These are phyloP conservation scores for Anhinga anhinga DNA, from an alignment of 2,113 vertebrate genomes.

Conservation along the genomic window DNA sequence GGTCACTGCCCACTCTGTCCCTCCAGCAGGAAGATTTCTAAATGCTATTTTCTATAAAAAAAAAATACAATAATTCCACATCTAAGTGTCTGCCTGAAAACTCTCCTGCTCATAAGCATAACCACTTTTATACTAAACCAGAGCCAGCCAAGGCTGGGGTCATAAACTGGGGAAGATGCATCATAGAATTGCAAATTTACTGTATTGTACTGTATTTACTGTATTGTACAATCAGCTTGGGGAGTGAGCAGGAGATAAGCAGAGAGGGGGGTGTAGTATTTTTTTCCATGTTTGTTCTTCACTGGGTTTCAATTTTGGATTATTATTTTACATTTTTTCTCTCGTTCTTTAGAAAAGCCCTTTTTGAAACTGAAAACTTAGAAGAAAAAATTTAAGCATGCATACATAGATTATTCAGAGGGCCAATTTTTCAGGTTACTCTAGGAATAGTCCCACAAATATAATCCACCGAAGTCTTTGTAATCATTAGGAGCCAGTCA, in stretches of 20 bases:
- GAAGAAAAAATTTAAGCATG: neutral
- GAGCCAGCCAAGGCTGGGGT: neutral
- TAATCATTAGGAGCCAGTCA: neutral
- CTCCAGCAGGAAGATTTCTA: neutral
- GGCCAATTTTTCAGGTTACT: neutral
- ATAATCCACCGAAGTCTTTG: neutral
- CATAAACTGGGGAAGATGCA: neutral
- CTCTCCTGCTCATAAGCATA: neutral
- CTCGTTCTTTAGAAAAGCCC: neutral
- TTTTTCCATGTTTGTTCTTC: neutral
- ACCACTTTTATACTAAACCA: neutral
- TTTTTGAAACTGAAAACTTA: neutral
- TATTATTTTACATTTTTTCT: neutral
- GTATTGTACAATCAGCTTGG: neutral
- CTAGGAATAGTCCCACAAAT: neutral
- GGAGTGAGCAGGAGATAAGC: neutral
- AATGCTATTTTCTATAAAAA: neutral
- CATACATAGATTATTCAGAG: neutral
- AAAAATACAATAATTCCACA: neutral
- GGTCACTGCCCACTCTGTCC: neutral
- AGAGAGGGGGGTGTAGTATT: fast-evolving
- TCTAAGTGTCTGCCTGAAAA: neutral
- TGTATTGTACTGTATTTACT: too few relatives aligned
- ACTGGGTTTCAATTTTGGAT: neutral
- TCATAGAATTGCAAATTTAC: neutral